Evolutionary conservation across 2,113 vertebrate genomes (phyloP).

Genomic region (Eurystomus gularis): DNA sequence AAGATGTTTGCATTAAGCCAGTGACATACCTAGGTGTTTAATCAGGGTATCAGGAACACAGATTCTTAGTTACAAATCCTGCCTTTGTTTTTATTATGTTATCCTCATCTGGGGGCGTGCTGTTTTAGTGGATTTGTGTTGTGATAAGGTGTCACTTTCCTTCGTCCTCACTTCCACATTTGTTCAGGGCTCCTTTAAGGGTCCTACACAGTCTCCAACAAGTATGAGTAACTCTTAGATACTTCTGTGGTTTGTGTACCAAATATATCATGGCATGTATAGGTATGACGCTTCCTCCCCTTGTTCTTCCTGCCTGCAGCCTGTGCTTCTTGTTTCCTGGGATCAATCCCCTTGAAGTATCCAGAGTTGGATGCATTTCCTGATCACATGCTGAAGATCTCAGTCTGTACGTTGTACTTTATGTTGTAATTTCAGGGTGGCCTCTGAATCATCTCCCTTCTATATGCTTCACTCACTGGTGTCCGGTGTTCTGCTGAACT

Average conservation of each 20-base stretch:
- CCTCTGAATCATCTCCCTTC: not conserved
- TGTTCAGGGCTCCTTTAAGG: not conserved
- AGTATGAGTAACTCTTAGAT: not conserved
- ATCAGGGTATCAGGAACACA: not conserved
- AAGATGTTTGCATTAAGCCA: not conserved
- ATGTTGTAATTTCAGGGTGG: not conserved
- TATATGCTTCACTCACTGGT: accelerated
- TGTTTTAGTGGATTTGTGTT: not conserved
- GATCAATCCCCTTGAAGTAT: not conserved
- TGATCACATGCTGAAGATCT: not conserved
- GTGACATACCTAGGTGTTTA: not conserved
- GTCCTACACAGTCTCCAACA: not conserved
- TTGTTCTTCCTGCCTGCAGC: not conserved
- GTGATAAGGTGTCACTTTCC: not conserved
- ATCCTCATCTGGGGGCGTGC: not conserved
- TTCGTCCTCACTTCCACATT: not conserved
- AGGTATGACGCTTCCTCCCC: not conserved
- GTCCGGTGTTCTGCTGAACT: not conserved
- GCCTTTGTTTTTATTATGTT: not conserved
- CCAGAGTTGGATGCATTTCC: not conserved
- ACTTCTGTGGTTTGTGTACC: not conserved
- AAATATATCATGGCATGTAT: not conserved
- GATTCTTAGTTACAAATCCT: not conserved
- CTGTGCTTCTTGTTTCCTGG: not conserved
- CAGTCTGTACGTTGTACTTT: not conserved